Conservation (phyloP, 2,113 vertebrate genomes). For the Hyla sarda region DNA sequence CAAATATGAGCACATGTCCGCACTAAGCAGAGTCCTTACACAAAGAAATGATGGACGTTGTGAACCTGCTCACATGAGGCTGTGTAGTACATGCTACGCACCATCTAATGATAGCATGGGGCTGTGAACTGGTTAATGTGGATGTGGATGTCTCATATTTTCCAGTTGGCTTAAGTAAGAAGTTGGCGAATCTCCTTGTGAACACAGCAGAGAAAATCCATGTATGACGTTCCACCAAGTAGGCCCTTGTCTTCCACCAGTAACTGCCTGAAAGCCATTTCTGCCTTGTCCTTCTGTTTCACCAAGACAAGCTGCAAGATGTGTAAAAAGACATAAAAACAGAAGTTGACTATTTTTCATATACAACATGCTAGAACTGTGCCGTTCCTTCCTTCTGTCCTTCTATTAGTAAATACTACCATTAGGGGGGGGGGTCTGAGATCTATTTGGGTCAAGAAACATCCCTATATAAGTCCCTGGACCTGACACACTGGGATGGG, state of each 20-base stretch:
- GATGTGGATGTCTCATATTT: not conserved
- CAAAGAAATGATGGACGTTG: slow-evolving; percentile 52
- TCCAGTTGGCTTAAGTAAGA: slow-evolving; percentile 78
- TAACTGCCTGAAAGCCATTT: slow-evolving; percentile 88
- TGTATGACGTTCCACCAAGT: slow-evolving; percentile 87
- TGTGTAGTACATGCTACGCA: slow-evolving; percentile 56
- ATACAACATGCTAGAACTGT: no score
- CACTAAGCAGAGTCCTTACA: slow-evolving; percentile 37
- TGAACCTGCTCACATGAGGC: slow-evolving; percentile 69
- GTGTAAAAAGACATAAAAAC: slow-evolving; percentile 3
- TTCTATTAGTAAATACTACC: no score
- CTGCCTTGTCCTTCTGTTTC: slow-evolving; percentile 87
- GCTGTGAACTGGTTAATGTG: slow-evolving; percentile 42
- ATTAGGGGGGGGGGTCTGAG: no score
- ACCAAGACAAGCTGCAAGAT: slow-evolving; percentile 81
- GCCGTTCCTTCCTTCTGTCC: no score
- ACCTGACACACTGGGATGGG: no score
- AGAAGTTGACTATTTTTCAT: not conserved
- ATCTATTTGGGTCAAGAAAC: no score
- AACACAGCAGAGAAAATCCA: slow-evolving; percentile 92
- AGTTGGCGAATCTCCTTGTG: slow-evolving; percentile 92
- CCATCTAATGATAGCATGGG: slow-evolving; percentile 57
- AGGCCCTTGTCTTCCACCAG: slow-evolving; percentile 93
- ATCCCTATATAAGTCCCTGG: no score
- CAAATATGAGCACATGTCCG: not conserved